Conservation (phyloP, 2,888 invertebrate genomes). For the Sylvicola fuscatus region DNA sequence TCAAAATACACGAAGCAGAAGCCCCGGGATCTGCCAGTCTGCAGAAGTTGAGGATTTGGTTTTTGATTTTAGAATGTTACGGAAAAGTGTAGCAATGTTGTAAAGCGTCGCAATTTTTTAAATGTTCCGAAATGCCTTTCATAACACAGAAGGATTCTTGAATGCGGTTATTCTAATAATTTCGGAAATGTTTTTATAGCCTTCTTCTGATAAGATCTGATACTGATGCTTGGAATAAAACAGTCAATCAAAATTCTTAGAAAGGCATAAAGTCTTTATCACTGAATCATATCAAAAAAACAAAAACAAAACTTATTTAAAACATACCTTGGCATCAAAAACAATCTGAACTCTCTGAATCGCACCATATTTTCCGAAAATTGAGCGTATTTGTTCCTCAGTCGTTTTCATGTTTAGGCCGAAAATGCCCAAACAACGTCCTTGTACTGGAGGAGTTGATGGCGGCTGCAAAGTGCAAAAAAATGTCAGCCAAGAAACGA, state of each 20-base stretch:
- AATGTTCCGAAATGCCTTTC: not conserved
- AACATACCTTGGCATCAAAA: slow-evolving; percentile 61
- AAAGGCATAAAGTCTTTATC: too few species aligned
- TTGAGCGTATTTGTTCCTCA: slow-evolving; percentile 76
- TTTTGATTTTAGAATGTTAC: not conserved
- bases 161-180: too few species aligned
- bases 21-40: slow-evolving; percentile 88
- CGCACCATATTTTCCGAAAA: slow-evolving; percentile 81
- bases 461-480: too few species aligned
- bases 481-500: too few species aligned
- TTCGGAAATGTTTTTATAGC: too few species aligned
- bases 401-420: slow-evolving; percentile 85
- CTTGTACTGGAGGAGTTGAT: slow-evolving; percentile 47
- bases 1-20: slow-evolving; percentile 93
- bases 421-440: slow-evolving; percentile 84
- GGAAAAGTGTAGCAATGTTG: slow-evolving; percentile 2
- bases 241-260: too few species aligned
- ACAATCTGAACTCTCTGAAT: slow-evolving; percentile 88
- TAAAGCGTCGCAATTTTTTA: not conserved
- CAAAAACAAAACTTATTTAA: not conserved
- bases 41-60: too few species aligned
- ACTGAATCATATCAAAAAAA: too few species aligned
- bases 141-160: not conserved
- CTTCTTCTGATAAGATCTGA: too few species aligned
- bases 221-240: too few species aligned